These are phyloP conservation scores for Cyphomyrus discorhynchus DNA, from an alignment of 2,113 vertebrate genomes.

Conservation along the genomic window DNA sequence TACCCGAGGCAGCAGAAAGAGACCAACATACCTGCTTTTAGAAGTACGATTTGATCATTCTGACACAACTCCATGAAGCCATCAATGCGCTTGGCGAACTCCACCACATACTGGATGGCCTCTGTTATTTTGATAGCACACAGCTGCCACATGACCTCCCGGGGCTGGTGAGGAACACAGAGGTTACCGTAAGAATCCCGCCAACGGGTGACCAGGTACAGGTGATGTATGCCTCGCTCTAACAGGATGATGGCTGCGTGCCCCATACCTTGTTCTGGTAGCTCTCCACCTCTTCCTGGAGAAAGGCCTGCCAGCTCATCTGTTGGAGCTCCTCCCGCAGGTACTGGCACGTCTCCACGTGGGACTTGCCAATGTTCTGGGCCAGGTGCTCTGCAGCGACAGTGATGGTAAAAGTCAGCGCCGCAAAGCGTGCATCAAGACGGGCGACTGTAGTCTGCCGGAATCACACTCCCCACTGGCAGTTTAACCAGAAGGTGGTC, in stretches of 20 bases:
- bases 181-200: background rate
- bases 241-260: background rate
- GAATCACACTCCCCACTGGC: background rate
- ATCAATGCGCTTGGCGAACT: constrained; percentile 92
- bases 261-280: constrained; percentile 85
- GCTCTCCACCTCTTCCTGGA: constrained; percentile 77
- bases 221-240: background rate
- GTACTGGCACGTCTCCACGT: constrained; percentile 92
- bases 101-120: constrained; percentile 92
- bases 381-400: constrained; percentile 72
- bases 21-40: constrained; percentile 78
- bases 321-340: constrained; percentile 86
- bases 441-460: background rate
- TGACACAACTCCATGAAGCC: constrained; percentile 96
- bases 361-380: constrained; percentile 84
- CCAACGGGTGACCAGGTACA: background rate
- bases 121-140: constrained; percentile 90
- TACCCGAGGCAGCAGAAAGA: background rate
- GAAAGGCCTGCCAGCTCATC: constrained; percentile 82
- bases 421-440: background rate
- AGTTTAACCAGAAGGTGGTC: background rate
- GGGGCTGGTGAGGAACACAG: constrained; percentile 62
- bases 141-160: constrained; percentile 90
- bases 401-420: constrained; percentile 16
- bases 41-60: constrained; percentile 91